Percentiles rank a stretch among this genome's conserved stretches.
Conservation (phyloP, 2,797 vertebrate genomes). For the Syndactyla subalaris region DNA sequence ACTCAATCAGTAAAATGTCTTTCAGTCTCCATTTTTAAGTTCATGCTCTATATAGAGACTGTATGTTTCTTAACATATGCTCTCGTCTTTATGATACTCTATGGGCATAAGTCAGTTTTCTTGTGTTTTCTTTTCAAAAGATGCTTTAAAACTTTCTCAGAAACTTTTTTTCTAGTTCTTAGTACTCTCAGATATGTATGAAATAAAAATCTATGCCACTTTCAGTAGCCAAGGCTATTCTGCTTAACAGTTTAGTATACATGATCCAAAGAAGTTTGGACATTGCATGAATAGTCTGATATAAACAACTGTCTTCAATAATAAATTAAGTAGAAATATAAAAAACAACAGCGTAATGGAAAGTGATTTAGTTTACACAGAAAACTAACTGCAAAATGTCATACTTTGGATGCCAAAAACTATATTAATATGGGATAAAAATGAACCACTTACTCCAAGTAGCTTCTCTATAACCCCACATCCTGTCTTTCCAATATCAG, state of each 20-base stretch:
- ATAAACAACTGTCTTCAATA: slow-evolving; percentile 26
- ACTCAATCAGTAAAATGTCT: neutral
- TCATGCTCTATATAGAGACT: neutral
- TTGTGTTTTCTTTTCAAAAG: neutral
- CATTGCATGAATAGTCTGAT: neutral
- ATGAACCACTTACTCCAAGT: neutral
- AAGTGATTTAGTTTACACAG: slow-evolving; percentile 10
- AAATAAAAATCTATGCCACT: slow-evolving; percentile 3
- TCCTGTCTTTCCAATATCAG: neutral
- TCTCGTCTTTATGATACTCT: neutral
- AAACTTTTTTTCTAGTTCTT: neutral
- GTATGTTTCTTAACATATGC: neutral
- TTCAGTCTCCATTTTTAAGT: neutral
- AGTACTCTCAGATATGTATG: neutral
- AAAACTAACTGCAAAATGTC: slow-evolving; percentile 11
- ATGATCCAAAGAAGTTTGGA: slow-evolving; percentile 27
- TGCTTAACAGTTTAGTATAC: neutral
- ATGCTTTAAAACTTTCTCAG: neutral
- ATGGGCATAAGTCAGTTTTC: neutral
- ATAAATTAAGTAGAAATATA: slow-evolving; percentile 34
- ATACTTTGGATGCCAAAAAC: neutral
- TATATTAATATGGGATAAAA: slow-evolving; percentile 1
- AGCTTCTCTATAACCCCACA: neutral
- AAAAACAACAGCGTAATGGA: neutral
- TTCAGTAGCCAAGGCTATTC: slow-evolving; percentile 8